Conservation (phyloP, 1,140 invertebrate species). For the Aricia agestis region DNA sequence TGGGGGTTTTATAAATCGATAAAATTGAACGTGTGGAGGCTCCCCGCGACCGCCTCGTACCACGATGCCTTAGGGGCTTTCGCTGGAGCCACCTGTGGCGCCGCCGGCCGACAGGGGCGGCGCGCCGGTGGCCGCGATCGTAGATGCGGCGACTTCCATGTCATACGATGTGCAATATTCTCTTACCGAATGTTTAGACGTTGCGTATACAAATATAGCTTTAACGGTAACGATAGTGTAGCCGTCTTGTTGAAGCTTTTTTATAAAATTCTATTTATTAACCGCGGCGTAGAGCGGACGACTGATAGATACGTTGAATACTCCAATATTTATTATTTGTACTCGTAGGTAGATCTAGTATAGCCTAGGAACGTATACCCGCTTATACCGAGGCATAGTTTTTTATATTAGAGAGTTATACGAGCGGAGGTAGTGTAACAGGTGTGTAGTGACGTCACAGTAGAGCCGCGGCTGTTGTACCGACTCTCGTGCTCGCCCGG, state of each 20-base stretch:
- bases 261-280: slow-evolving; percentile 73
- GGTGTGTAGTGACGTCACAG: slow-evolving; percentile 29
- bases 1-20: slow-evolving; percentile 20
- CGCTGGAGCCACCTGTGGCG: slow-evolving; percentile 4
- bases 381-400: slow-evolving; percentile 63
- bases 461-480: background rate
- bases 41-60: slow-evolving; percentile 55
- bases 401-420: slow-evolving; percentile 62
- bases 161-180: slow-evolving; percentile 63
- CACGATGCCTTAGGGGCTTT: slow-evolving; percentile 50
- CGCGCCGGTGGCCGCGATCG: background rate
- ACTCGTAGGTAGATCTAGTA: slow-evolving; percentile 54
- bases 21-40: slow-evolving; percentile 23
- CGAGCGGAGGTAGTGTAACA: slow-evolving; percentile 28
- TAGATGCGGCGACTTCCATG: slow-evolving; percentile 17
- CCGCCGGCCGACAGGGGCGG: background rate
- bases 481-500: background rate
- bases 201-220: slow-evolving; percentile 68
- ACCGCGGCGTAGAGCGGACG: slow-evolving; percentile 66
- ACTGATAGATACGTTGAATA: slow-evolving; percentile 69
- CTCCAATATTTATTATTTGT: slow-evolving; percentile 67
- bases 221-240: slow-evolving; percentile 71
- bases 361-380: slow-evolving; percentile 51
- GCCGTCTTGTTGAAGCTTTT: slow-evolving; percentile 74
- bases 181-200: slow-evolving; percentile 67